Conservation (phyloP, 2,113 vertebrate genomes). For the Potamarius usumacintae region DNA sequence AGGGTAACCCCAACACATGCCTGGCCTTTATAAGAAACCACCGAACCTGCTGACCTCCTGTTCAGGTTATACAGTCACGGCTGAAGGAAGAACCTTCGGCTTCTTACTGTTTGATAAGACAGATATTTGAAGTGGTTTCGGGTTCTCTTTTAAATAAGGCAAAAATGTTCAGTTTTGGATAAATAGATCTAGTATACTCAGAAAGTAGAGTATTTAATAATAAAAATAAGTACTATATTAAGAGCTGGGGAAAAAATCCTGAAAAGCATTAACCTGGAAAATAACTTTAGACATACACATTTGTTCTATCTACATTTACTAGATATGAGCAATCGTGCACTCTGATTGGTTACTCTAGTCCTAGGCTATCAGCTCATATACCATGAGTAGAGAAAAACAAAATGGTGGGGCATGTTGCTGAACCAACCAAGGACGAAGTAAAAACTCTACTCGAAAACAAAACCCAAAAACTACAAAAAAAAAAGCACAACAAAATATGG, state of each 20-base stretch:
- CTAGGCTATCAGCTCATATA: no score
- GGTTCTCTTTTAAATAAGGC: not conserved
- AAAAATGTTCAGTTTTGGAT: not conserved
- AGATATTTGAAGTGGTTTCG: not conserved
- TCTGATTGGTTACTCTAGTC: no score
- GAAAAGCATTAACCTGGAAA: not conserved
- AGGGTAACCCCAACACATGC: conserved; percentile 24
- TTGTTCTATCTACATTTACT: not conserved
- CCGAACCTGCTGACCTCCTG: not conserved
- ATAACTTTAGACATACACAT: not conserved
- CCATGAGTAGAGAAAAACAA: no score
- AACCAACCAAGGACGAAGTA: no score
- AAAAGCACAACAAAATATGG: no score
- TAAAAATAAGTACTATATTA: not conserved
- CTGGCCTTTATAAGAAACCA: conserved; percentile 26
- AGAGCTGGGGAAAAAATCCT: not conserved
- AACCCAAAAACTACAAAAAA: not conserved
- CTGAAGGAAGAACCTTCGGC: not conserved
- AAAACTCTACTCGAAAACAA: no score
- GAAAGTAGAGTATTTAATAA: not conserved
- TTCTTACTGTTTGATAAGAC: not conserved
- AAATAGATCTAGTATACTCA: no score
- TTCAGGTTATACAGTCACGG: not conserved
- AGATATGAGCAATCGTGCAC: no score
- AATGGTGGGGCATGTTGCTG: no score